Base-by-base conservation (phyloP, 2,113 vertebrate species). In the Sylvietta virens region DNA sequence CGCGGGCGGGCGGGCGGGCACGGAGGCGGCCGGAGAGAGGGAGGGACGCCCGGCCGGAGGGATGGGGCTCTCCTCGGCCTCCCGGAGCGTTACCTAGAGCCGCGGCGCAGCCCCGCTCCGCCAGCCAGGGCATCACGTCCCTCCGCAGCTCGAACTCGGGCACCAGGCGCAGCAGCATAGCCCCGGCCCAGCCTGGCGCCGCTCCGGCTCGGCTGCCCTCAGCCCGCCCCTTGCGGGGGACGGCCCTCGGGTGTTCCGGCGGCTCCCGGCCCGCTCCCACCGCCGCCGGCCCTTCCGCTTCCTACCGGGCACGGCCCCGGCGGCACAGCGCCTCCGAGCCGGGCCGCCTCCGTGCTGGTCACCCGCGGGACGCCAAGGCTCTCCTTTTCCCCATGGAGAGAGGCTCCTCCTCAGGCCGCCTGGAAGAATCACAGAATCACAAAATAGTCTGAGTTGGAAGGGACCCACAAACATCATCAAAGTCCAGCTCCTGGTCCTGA, bases 61-160 rank as follows among this genome's bases (percentile, higher is more conserved):
- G 31, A 67, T 5, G 19, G 6, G 21, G 18, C 48, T 58, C 7
- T 30, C 45, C 71, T 35, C 60, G 15, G 57, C 53, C 65, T 53
- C 47, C 62, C 47, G 62, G 51, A 66, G 77, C 44, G 39, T 89
- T 96, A 82, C 91, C 95, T 70, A 70, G 51, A 77, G 89, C 86
- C 47, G 69, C 73, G 40, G 66, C 85, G 88, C 67, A 89, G 23
- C 82, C 70, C 60, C 51, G 81, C 83, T 79, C 88, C 44, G 74
- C 76, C 69, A 98, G 95, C 97, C 97, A 96, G 11, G 98, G 97
- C 10, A 71, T 81, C 95, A 98, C 97, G 51, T 98, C 98, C 78
- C 73, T 69, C 33, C 33, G 74, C 53, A 97, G 97, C 18, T 98
- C 97, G 84, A 98, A 98, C 27, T 82, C 82, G 48, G 94, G 47